Evolutionary conservation across 2,888 invertebrate genomes (phyloP), one percentile per base, ranked within the genome.

Genomic region (Helobdella robusta): DNA sequence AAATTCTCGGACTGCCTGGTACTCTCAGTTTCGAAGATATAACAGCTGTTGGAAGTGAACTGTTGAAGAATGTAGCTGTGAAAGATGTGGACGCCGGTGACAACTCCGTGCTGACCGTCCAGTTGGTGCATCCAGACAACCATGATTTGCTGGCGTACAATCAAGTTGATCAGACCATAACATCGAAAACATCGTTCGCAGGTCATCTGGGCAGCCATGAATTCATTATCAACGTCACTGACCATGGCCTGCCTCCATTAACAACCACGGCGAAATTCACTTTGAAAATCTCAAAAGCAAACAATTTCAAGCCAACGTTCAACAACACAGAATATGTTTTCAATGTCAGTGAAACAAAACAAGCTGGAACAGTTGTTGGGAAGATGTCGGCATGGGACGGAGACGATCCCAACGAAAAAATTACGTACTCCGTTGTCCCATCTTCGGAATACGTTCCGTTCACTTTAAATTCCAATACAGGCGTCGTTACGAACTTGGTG

Each of bases 271-370:
- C 63, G 11, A 46, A 28, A 20, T 8, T 66, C 35, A 52, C 32
- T 15, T n/a, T 63, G 8, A 62, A 48, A 30, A 63, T 66, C 18
- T 15, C 34, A 11, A 28, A 44, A 23, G 46, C 23, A 11, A 63
- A 66, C 35, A 46, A 23, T n/a, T 58, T 59, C 8, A 25, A 54
- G 46, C 66, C 66, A 20, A n/a, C 25, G 25, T 66, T 66, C 56
- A n/a, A 36, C 18, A 20, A 20, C 20, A 6, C 44, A 28, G 40
- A 30, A 5, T 66, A 64, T 58, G 28, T 46, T 20, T 58, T 58
- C 36, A n/a, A 8, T 56, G 28, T 56, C 1, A 61, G 36, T 40
- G 63, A 66, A 18, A 48, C 58, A n/a, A 44, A 32, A 18, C 5
- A 6, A n/a, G 23, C 58, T n/a, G 46, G 34, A 8, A 8, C 25